phyloP scores from a whole-genome alignment of 2,113 vertebrate species.

The Entelurus aequoreus region DNA sequence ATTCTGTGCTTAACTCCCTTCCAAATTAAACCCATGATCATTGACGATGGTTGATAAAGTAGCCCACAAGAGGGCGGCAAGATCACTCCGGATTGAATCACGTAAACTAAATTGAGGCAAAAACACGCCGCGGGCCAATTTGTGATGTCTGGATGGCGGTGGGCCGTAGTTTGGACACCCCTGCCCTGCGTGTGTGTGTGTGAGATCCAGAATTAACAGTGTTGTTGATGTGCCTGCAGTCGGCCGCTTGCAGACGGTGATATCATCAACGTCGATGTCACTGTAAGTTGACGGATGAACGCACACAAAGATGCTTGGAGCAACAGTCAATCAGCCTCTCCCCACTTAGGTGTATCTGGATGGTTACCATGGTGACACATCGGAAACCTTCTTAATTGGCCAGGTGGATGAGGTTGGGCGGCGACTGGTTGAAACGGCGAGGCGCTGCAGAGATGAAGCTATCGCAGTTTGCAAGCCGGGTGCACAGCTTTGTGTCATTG shows the following conservation, averaged over 20 bases:
- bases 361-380: slow-evolving; percentile 97
- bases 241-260: slow-evolving; percentile 93
- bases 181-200: neutral
- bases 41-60: no score
- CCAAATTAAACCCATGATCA: no score
- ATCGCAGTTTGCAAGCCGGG: slow-evolving; percentile 84
- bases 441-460: slow-evolving; percentile 89
- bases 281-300: slow-evolving; percentile 73
- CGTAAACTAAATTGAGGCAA: no score
- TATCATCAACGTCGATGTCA: slow-evolving; percentile 98
- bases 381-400: slow-evolving; percentile 93
- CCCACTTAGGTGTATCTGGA: slow-evolving; percentile 84
- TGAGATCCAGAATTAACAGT: neutral
- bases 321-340: neutral
- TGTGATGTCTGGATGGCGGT: no score
- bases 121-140: no score
- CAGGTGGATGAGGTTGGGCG: slow-evolving; percentile 82
- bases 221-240: slow-evolving; percentile 64
- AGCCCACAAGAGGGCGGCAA: no score
- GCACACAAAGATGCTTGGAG: neutral
- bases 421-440: slow-evolving; percentile 83
- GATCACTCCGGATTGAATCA: no score
- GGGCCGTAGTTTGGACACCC: no score
- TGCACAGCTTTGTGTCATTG: slow-evolving; percentile 84
- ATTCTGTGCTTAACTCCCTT: no score